These are phyloP conservation scores for Rhogogaster chlorosoma DNA, from an alignment of 2,888 invertebrate genomes.

Conservation along the genomic window DNA sequence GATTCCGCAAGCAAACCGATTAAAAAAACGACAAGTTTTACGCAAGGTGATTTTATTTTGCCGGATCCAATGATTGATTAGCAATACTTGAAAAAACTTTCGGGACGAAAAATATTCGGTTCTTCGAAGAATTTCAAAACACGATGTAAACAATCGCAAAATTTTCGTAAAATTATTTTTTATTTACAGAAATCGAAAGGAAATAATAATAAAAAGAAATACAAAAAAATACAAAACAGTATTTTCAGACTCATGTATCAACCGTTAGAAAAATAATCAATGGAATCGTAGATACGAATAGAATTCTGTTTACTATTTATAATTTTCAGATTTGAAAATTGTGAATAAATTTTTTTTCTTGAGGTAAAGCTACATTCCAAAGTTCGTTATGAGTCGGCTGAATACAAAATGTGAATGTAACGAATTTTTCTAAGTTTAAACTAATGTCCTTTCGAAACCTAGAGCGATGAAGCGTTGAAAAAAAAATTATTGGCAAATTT, in stretches of 20 bases:
- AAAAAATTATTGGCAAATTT: neutral
- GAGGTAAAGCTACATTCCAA: too few species aligned
- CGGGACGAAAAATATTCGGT: neutral
- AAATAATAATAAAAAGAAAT: too few species aligned
- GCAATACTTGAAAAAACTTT: neutral
- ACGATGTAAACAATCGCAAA: neutral
- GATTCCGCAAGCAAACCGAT: constrained; percentile 70
- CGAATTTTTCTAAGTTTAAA: neutral
- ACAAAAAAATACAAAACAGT: too few species aligned
- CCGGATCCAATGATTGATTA: neutral
- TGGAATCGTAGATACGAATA: neutral
- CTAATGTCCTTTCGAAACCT: neutral
- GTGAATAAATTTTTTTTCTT: too few species aligned
- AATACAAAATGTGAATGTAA: neutral
- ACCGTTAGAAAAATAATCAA: too few species aligned
- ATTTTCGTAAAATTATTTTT: neutral
- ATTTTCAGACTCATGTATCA: too few species aligned
- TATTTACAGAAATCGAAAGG: neutral
- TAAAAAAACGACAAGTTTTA: constrained; percentile 76
- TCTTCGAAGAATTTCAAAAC: neutral
- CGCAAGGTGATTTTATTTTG: constrained; percentile 70
- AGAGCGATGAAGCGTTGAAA: neutral
- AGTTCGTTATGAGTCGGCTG: too few species aligned
- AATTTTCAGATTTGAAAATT: too few species aligned
- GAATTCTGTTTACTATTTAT: neutral